Evolutionary conservation across 2,888 invertebrate genomes (phyloP).

Genomic region (Noctua fimbriata): DNA sequence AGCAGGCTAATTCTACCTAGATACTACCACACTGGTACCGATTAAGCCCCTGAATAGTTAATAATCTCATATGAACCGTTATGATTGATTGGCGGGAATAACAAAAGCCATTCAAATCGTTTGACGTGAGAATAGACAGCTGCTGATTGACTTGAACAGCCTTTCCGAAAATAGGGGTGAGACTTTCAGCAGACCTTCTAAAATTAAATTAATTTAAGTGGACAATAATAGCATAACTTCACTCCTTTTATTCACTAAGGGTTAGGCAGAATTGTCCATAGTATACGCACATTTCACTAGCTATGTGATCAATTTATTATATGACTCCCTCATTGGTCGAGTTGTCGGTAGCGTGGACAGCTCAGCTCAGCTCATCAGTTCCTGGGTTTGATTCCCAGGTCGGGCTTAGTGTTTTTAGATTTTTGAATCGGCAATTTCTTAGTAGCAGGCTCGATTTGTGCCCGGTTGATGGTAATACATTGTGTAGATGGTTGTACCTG

Average conservation of each 20-base stretch:
- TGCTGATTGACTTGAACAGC: slow-evolving; percentile 1
- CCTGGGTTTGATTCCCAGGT: too few relatives aligned
- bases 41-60: not conserved
- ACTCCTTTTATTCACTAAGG: not conserved
- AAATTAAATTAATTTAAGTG: not conserved
- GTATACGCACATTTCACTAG: not conserved
- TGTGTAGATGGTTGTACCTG: too few relatives aligned
- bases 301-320: too few relatives aligned
- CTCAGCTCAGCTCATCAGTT: too few relatives aligned
- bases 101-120: not conserved
- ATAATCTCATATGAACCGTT: not conserved
- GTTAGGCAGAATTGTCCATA: not conserved
- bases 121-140: slow-evolving; percentile 4
- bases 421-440: too few relatives aligned
- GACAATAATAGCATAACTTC: not conserved
- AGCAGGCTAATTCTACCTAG: not conserved
- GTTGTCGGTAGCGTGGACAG: too few relatives aligned
- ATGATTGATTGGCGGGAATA: slow-evolving; percentile 4
- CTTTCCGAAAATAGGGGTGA: not conserved
- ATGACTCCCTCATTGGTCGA: too few relatives aligned
- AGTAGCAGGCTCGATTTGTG: too few relatives aligned
- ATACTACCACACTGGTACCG: not conserved
- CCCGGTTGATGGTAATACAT: too few relatives aligned
- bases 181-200: not conserved
- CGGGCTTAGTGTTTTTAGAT: too few relatives aligned